These are phyloP conservation scores for Phragmatobia fuliginosa DNA, from an alignment of 2,888 invertebrate species.

Conservation along the genomic window DNA sequence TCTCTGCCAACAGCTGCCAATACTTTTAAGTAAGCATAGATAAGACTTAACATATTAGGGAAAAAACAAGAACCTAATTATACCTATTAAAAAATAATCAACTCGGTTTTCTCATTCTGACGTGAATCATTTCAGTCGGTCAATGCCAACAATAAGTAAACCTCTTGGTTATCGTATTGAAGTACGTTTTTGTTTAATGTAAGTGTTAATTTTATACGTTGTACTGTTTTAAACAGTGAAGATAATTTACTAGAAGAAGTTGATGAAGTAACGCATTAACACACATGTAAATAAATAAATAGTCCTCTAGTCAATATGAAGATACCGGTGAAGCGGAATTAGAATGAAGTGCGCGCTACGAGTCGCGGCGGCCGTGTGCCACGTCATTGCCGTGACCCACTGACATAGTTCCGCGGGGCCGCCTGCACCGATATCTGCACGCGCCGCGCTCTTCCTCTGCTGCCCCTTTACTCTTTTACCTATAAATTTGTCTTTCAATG, in stretches of 20 bases:
- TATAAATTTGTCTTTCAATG: conserved; percentile 46
- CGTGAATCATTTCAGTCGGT: conserved; percentile 74
- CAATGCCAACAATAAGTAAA: conserved; percentile 71
- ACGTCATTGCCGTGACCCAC: conserved; percentile 90
- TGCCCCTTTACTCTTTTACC: conserved; percentile 68
- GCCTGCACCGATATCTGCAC: conserved; percentile 85
- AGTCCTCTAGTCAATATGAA: conserved; percentile 59
- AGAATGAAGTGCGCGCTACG: conserved; percentile 83
- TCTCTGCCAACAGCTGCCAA: not conserved
- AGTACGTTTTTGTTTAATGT: conserved; percentile 29
- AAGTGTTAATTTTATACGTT: conserved; percentile 26
- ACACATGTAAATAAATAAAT: conserved; percentile 49
- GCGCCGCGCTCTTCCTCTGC: conserved; percentile 77
- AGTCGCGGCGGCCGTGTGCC: conserved; percentile 84
- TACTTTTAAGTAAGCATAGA: not conserved
- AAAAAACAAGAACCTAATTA: conserved; percentile 52
- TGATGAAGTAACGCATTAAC: conserved; percentile 41
- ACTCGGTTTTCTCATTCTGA: conserved; percentile 61
- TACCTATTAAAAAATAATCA: conserved; percentile 58
- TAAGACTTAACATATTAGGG: conserved; percentile 26
- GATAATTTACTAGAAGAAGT: conserved; percentile 28
- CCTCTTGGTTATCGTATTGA: conserved; percentile 53
- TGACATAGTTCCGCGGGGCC: conserved; percentile 89
- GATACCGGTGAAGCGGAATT: conserved; percentile 85
- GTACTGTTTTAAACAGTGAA: conserved; percentile 19